Percentiles rank a stretch among this genome's conserved stretches.
phyloP scores from a whole-genome alignment of 2,797 vertebrate genomes.

The Silurus aristotelis region DNA sequence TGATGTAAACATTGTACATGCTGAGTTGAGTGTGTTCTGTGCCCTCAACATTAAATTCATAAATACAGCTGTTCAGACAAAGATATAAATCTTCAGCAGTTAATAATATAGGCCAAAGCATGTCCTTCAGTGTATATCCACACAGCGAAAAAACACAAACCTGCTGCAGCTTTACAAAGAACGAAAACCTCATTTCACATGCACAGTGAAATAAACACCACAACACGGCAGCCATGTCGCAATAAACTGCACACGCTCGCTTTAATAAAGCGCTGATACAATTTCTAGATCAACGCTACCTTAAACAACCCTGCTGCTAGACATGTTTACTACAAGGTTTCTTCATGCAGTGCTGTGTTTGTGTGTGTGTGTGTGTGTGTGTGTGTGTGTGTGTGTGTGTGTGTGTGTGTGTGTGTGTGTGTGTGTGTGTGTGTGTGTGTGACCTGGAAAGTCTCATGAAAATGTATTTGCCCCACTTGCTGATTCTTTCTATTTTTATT shows the following conservation, averaged over 20 bases:
- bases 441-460: neutral
- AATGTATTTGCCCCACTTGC: neutral
- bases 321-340: neutral
- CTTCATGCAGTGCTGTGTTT: neutral
- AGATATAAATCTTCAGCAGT: neutral
- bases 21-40: neutral
- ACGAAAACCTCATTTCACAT: neutral
- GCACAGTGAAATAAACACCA: slow-evolving; percentile 1
- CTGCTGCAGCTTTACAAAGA: neutral
- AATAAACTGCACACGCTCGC: slow-evolving; percentile 4
- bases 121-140: neutral
- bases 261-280: slow-evolving; percentile 7
- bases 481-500: neutral
- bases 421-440: too few species aligned
- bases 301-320: neutral
- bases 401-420: too few species aligned
- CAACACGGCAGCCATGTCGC: neutral
- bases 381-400: too few species aligned
- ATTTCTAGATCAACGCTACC: neutral
- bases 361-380: too few species aligned
- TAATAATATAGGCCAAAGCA: neutral
- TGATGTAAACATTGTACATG: neutral
- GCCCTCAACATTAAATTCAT: neutral
- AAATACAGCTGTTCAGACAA: neutral
- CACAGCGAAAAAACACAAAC: neutral